Base-by-base conservation (phyloP, 2,888 invertebrate species). In the Sarcophaga carnaria region DNA sequence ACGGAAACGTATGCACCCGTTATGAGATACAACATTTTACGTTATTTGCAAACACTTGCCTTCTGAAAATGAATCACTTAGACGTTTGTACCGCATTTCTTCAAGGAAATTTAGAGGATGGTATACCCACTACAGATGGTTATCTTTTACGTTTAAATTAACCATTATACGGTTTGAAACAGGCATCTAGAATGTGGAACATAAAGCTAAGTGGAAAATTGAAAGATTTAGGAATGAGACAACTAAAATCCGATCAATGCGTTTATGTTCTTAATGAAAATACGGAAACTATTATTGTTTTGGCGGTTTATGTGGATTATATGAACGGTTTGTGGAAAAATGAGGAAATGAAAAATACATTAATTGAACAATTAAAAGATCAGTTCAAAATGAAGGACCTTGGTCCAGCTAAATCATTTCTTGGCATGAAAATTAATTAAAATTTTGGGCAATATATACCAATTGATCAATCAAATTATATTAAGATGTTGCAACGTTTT, bases 1-100 rank as follows among this genome's bases (percentile, higher is more conserved):
- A 59, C 64, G 37, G 54, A 70, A 70, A 80, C 59, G 4, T 80
- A 72, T 17, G 63, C 64, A 49, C 72, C 72, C 45, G 80, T 80
- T 2, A 71, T 80, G 71, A 59, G 71, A 14, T 80, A 80, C 25
- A 64, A 47, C 17, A 54, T 71, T n/a, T 60, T 80, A 20, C 47
- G 71, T 3, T 80, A 71, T 25, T 25, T 25, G 25, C 25, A 3
- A 25, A 25, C 25, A 3, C 2, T 25, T 25, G 25, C 25, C 25
- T 25, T 54, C 14, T 54, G 25, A 25, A 25, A 25, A 25, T 25
- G 25, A 25, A 25, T 25, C 25, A 25, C 25, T 25, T 25, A 3
- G 54, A 11, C 10, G 14, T 12, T 54, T 12, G 45, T 49, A 62
- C 54, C 2, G 5, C 54, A 54, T 54, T 54, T 14, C 54, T 54